Percentiles rank a stretch among this genome's conserved stretches.
phyloP scores from a whole-genome alignment of 2,797 vertebrate genomes.

The Falco berigora region DNA sequence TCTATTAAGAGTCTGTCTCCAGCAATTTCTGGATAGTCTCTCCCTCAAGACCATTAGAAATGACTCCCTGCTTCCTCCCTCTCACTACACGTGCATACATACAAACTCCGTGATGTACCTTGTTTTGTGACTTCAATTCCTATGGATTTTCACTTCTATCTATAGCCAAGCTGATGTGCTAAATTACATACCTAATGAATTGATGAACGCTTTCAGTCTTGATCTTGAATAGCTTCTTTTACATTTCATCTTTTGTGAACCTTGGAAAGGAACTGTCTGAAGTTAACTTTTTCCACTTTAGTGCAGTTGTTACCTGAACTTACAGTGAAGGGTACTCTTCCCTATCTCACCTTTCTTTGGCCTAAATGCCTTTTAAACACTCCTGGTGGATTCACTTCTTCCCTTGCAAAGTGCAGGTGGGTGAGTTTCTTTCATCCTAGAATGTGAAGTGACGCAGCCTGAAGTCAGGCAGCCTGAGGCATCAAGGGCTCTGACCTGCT shows the following conservation, averaged over 20 bases:
- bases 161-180: not conserved
- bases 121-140: not conserved
- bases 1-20: not conserved
- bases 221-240: not conserved
- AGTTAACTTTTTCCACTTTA: not conserved
- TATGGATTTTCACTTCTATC: not conserved
- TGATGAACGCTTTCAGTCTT: not conserved
- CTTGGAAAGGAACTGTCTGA: not conserved
- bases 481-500: constrained; percentile 11
- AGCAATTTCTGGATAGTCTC: not conserved
- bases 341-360: not conserved
- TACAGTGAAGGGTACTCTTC: not conserved
- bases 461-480: not conserved
- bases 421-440: not conserved
- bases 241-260: not conserved
- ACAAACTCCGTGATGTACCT: not conserved
- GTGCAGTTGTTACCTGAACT: not conserved
- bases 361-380: not conserved
- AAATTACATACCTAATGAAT: not conserved
- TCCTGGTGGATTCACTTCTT: not conserved
- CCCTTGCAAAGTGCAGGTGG: not conserved
- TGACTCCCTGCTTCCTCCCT: not conserved
- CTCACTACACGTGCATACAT: fast-evolving
- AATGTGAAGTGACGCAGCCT: not conserved
- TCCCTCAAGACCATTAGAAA: not conserved